These are phyloP conservation scores for Herminia tarsipennalis DNA, from an alignment of 2,888 invertebrate species.

Conservation along the genomic window DNA sequence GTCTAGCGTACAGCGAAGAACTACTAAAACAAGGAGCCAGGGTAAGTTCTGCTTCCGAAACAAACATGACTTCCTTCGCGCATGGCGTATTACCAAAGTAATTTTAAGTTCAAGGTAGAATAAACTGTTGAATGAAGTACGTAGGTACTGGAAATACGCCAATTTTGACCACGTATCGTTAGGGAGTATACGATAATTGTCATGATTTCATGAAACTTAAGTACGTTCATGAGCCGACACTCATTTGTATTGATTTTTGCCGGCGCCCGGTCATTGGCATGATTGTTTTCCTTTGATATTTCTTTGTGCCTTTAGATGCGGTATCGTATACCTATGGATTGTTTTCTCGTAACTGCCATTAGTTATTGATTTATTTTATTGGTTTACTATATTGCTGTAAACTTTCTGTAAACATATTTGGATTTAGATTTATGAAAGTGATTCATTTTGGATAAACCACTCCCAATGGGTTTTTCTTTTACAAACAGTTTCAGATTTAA, in stretches of 20 bases:
- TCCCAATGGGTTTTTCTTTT: no score
- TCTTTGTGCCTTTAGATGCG: constrained; percentile 37
- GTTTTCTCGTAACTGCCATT: no score
- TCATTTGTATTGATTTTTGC: constrained; percentile 76
- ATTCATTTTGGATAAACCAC: no score
- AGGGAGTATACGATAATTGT: neutral
- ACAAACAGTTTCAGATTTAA: no score
- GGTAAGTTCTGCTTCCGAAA: constrained; percentile 71
- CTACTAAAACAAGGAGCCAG: constrained; percentile 90
- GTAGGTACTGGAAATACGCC: constrained; percentile 46
- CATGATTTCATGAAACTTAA: constrained; percentile 6
- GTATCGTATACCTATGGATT: neutral
- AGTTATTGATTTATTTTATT: no score
- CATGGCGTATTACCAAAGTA: constrained; percentile 44
- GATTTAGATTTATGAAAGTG: no score
- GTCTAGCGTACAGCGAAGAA: constrained; percentile 90
- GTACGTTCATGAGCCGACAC: constrained; percentile 32
- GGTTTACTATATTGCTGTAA: no score
- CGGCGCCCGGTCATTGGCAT: constrained; percentile 58
- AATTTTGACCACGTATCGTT: constrained; percentile 29
- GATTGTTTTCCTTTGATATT: constrained; percentile 56
- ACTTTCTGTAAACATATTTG: no score
- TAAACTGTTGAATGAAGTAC: constrained; percentile 58
- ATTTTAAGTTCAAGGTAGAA: constrained; percentile 71
- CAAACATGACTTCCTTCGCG: constrained; percentile 32